These are phyloP conservation scores for Ailuropoda melanoleuca DNA, from an alignment of 2,113 vertebrate genomes.

Conservation along the genomic window DNA sequence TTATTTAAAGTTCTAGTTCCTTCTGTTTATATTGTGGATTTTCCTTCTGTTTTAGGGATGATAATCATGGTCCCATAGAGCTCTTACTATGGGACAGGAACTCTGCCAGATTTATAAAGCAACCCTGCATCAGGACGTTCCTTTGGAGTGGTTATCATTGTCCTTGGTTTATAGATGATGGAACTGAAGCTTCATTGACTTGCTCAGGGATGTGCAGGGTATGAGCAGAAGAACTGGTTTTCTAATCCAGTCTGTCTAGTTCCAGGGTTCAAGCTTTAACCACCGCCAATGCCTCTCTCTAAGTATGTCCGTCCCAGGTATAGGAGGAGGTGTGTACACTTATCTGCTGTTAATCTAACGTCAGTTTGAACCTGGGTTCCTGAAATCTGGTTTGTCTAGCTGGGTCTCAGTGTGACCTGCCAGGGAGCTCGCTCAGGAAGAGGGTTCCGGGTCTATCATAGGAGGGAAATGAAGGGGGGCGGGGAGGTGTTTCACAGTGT, in stretches of 20 bases:
- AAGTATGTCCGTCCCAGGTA: not conserved
- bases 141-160: not conserved
- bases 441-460: not conserved
- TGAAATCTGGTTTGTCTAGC: not conserved
- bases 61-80: not conserved
- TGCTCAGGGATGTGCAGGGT: accelerated
- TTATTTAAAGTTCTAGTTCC: not conserved
- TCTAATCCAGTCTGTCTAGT: not conserved
- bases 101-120: not conserved
- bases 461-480: accelerated
- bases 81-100: not conserved
- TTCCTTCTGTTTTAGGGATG: not conserved
- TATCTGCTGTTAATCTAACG: not conserved
- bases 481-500: not conserved
- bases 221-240: not conserved
- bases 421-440: too few relatives aligned
- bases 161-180: not conserved
- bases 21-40: not conserved
- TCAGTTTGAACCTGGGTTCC: not conserved
- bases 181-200: not conserved
- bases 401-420: not conserved
- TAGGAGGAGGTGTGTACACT: accelerated
- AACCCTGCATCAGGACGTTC: not conserved
- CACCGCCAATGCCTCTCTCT: not conserved
- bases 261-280: not conserved